phyloP scores from a whole-genome alignment of 1,140 invertebrate species.

The Trichomalopsis sarcophagae region DNA sequence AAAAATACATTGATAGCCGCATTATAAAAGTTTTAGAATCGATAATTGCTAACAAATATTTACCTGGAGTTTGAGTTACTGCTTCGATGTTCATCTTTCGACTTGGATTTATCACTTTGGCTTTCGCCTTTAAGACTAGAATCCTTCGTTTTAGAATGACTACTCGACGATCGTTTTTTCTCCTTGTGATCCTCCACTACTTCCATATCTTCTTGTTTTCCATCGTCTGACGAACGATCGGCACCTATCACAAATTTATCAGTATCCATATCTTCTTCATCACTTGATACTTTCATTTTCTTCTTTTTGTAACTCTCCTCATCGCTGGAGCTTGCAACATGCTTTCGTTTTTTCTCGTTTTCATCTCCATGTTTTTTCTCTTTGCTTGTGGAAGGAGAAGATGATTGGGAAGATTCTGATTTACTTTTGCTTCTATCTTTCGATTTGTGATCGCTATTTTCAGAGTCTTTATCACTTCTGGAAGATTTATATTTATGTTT shows the following conservation, averaged over 20 bases:
- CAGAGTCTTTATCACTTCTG: slow-evolving; percentile 56
- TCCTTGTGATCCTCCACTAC: slow-evolving; percentile 31
- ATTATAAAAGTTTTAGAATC: too few species aligned
- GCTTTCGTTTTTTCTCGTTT: slow-evolving; percentile 33
- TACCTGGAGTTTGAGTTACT: slow-evolving; percentile 37
- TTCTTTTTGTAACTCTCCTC: slow-evolving; percentile 52
- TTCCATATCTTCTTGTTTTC: slow-evolving; percentile 41
- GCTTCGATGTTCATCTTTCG: slow-evolving; percentile 53
- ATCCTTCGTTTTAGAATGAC: slow-evolving; percentile 44
- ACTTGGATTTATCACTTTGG: slow-evolving; percentile 57
- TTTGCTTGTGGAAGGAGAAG: slow-evolving; percentile 36
- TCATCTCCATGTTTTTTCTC: slow-evolving; percentile 22
- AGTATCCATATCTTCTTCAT: slow-evolving; percentile 34
- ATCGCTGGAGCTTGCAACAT: slow-evolving; percentile 43
- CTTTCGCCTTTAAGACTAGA: slow-evolving; percentile 52
- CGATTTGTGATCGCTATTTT: slow-evolving; percentile 44
- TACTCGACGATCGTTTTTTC: slow-evolving; percentile 15
- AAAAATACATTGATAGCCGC: too few species aligned
- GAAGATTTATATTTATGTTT: slow-evolving; percentile 53
- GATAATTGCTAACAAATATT: not conserved
- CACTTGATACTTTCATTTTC: slow-evolving; percentile 30
- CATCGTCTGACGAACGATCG: slow-evolving; percentile 30
- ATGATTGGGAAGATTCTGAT: slow-evolving; percentile 34
- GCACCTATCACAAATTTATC: slow-evolving; percentile 36
- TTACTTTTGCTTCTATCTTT: slow-evolving; percentile 42